These are phyloP conservation scores for Meganola albula DNA, from an alignment of 2,888 invertebrate genomes.

Conservation along the genomic window DNA sequence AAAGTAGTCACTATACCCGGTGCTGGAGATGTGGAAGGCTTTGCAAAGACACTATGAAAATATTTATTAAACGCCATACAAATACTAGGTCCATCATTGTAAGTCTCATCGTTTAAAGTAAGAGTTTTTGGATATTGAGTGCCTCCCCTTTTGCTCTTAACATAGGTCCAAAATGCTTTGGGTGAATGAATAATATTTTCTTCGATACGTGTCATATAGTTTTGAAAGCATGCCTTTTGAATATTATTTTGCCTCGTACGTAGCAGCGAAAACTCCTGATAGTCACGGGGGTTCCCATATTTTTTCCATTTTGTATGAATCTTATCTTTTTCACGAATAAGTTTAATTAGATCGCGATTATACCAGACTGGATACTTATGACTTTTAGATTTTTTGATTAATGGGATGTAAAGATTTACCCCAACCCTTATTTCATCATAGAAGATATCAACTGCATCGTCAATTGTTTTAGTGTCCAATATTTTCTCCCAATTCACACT, in stretches of 20 bases:
- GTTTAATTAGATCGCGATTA: not conserved
- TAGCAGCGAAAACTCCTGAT: not conserved
- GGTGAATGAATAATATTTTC: too few relatives aligned
- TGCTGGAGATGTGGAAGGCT: too few relatives aligned
- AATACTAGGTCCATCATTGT: too few relatives aligned
- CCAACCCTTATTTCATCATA: not conserved
- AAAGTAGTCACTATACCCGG: too few relatives aligned
- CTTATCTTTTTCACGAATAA: not conserved
- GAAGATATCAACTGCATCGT: not conserved
- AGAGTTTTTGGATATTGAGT: not conserved
- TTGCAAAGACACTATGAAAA: too few relatives aligned
- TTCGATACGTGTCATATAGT: not conserved
- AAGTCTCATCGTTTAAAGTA: too few relatives aligned
- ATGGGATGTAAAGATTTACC: not conserved
- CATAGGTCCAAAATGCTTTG: not conserved
- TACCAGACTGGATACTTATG: not conserved
- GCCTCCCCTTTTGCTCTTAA: not conserved
- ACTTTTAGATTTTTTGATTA: not conserved
- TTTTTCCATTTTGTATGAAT: not conserved
- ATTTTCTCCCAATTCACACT: not conserved
- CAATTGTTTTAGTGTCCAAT: not conserved
- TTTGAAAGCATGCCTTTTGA: not conserved
- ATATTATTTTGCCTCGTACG: not conserved
- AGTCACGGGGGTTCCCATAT: not conserved
- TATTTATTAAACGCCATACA: too few relatives aligned